phyloP scores from a whole-genome alignment of 23 tunicate species.

The Ascidia mentula region DNA sequence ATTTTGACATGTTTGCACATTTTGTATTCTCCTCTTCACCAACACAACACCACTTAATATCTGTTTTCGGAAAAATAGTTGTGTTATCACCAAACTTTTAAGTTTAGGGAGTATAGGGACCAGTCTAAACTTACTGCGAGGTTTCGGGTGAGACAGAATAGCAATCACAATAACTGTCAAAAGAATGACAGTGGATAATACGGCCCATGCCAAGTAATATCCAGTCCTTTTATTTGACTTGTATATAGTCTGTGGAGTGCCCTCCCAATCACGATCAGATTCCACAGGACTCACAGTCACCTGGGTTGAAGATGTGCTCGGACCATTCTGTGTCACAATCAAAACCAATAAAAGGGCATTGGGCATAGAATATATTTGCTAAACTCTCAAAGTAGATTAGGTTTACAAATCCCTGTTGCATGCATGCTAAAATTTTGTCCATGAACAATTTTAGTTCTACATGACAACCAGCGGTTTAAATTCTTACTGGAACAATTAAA shows the following conservation, averaged over 20 bases:
- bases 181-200: conserved; percentile 32
- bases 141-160: conserved; percentile 22
- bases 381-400: too few relatives aligned
- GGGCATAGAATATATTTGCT: too few relatives aligned
- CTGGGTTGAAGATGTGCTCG: not conserved
- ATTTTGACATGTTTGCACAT: conserved; percentile 37
- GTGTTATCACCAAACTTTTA: not conserved
- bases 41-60: conserved; percentile 52
- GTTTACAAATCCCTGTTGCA: too few relatives aligned
- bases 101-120: not conserved
- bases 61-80: too few relatives aligned
- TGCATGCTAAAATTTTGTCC: too few relatives aligned
- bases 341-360: too few relatives aligned
- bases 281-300: not conserved
- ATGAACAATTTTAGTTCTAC: too few relatives aligned
- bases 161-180: conserved; percentile 25
- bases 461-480: too few relatives aligned
- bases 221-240: not conserved
- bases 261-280: too few relatives aligned
- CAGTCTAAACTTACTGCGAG: conserved; percentile 46
- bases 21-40: conserved; percentile 24
- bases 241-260: conserved; percentile 19
- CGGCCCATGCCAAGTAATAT: conserved; percentile 42
- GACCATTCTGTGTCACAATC: not conserved
- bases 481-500: too few relatives aligned